phyloP scores from a whole-genome alignment of 2,113 vertebrate genomes.

The Micronycteris hirsuta region DNA sequence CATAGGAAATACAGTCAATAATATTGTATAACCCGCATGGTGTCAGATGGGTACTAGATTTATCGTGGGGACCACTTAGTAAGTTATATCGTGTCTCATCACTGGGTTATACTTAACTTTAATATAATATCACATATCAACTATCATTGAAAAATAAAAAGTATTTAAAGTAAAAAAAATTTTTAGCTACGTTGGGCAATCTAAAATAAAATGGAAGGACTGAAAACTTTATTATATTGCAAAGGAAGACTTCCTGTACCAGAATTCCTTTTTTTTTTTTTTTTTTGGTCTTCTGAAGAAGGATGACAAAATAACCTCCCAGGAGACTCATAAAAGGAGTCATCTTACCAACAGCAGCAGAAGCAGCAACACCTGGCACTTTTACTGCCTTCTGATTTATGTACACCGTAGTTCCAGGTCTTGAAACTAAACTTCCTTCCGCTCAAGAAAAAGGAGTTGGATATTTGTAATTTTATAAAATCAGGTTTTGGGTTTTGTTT shows the following conservation, averaged over 20 bases:
- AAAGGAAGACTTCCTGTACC: background rate
- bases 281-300: background rate
- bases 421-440: conserved; percentile 12
- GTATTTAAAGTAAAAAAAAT: background rate
- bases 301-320: background rate
- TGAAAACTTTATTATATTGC: background rate
- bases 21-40: background rate
- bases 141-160: background rate
- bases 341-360: background rate
- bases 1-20: background rate
- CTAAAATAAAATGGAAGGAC: conserved; percentile 25
- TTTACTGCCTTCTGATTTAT: background rate
- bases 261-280: background rate
- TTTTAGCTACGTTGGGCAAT: background rate
- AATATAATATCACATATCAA: background rate
- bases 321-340: background rate
- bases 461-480: conserved; percentile 2
- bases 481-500: background rate
- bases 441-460: background rate
- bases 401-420: background rate
- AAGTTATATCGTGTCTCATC: background rate
- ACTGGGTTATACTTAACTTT: background rate
- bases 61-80: background rate
- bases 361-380: background rate
- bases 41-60: background rate